A percentile compares a stretch with the other conserved stretches of the same genome.
Conservation (phyloP, 2,888 invertebrate species). For the Eledone cirrhosa region DNA sequence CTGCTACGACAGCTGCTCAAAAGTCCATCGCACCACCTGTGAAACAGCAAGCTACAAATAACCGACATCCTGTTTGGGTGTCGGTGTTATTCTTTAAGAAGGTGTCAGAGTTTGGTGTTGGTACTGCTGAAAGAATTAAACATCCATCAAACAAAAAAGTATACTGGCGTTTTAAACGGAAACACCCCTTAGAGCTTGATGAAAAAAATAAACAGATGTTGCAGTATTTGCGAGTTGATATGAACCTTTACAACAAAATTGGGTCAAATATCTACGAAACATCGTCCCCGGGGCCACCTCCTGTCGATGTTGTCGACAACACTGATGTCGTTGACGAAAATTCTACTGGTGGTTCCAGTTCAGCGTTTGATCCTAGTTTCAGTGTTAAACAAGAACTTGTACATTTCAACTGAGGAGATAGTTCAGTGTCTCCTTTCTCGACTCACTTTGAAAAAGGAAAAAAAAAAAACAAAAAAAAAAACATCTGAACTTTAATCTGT, state of each 20-base stretch:
- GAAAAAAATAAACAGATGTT: constrained; percentile 39
- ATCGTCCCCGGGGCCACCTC: constrained; percentile 5
- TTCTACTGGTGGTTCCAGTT: not conserved
- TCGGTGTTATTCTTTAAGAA: constrained; percentile 46
- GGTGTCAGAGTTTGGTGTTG: constrained; percentile 42
- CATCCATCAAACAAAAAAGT: constrained; percentile 43
- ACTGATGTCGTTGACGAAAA: constrained; percentile 23
- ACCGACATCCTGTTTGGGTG: constrained; percentile 44
- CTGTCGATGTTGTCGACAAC: constrained; percentile 16
- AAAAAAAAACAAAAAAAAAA: not conserved
- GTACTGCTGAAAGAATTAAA: constrained; percentile 39
- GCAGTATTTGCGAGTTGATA: constrained; percentile 41
- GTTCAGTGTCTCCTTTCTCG: no score
- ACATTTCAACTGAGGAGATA: not conserved
- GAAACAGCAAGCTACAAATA: constrained; percentile 40
- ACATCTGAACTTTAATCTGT: no score
- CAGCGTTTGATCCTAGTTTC: constrained; percentile 14
- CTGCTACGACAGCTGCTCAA: constrained; percentile 46
- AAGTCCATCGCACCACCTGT: constrained; percentile 48
- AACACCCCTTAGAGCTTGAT: constrained; percentile 35
- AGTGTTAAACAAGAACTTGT: constrained; percentile 26
- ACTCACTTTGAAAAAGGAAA: not conserved
- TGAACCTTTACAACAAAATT: constrained; percentile 35
- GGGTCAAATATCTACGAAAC: constrained; percentile 19
- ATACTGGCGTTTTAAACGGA: constrained; percentile 44